phyloP scores from a whole-genome alignment of 1,140 invertebrate genomes.

The Chionoecetes opilio region DNA sequence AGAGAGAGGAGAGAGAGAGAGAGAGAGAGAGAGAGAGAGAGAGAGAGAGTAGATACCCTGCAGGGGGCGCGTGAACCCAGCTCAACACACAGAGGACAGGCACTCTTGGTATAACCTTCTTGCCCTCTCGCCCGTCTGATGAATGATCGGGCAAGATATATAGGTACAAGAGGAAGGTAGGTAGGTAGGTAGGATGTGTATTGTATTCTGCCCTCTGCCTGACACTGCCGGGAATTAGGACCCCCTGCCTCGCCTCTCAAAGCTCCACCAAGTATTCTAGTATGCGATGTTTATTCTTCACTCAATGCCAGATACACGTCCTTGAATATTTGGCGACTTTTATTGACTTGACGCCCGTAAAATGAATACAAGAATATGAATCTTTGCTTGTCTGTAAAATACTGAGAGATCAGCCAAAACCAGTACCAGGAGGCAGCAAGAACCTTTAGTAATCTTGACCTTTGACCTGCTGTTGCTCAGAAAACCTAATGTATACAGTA shows the following conservation, averaged over 20 bases:
- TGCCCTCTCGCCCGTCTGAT: too few species aligned
- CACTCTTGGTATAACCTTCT: neutral
- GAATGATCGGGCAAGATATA: too few species aligned
- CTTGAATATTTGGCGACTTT: neutral
- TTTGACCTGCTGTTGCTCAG: neutral
- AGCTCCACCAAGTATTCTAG: neutral
- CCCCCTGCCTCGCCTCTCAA: neutral
- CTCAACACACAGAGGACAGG: neutral
- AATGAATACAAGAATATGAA: neutral
- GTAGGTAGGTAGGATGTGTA: too few species aligned
- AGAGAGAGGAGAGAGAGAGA: too few species aligned
- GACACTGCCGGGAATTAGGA: neutral
- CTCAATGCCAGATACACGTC: neutral
- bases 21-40: too few species aligned
- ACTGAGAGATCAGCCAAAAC: neutral
- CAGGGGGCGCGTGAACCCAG: too few species aligned
- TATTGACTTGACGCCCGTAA: conserved; percentile 2
- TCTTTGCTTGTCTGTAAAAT: neutral
- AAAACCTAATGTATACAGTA: neutral
- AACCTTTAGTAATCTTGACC: neutral
- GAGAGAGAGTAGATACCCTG: too few species aligned
- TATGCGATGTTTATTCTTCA: neutral
- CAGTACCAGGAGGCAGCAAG: too few species aligned
- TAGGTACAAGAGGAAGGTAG: too few species aligned
- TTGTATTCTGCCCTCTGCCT: too few species aligned